These are phyloP conservation scores for Halcyon badia DNA, from an alignment of 2,797 vertebrate genomes.

Conservation along the genomic window DNA sequence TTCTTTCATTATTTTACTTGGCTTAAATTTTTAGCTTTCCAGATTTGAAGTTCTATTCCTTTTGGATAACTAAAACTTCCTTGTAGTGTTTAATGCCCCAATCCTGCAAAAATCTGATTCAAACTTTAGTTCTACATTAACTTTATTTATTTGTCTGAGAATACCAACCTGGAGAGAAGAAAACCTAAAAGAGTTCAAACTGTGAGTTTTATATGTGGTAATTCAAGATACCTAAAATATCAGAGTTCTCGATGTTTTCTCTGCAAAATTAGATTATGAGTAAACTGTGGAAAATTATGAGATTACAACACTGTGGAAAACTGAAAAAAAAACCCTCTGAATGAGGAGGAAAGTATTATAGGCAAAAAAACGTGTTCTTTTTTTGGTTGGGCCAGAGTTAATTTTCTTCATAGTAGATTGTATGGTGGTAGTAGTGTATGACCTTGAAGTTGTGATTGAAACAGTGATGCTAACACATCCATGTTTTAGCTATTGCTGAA, in stretches of 20 bases:
- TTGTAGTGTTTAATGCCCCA: too few relatives aligned
- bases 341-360: background rate
- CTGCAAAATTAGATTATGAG: fast-evolving
- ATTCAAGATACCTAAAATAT: background rate
- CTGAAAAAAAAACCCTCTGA: background rate
- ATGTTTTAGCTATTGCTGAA: background rate
- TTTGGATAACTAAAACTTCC: too few relatives aligned
- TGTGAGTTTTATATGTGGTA: background rate
- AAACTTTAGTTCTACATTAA: background rate
- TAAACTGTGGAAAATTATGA: background rate
- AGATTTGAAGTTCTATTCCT: too few relatives aligned
- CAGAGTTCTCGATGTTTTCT: background rate
- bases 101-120: background rate
- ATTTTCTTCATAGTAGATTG: background rate
- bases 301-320: background rate
- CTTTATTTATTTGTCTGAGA: background rate
- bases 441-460: background rate
- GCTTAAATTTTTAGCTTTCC: too few relatives aligned
- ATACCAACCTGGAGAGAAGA: background rate
- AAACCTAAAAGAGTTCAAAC: background rate
- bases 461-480: background rate
- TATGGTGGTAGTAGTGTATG: too few relatives aligned
- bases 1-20: too few relatives aligned
- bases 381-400: background rate
- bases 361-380: background rate